Evolutionary conservation across 2,888 invertebrate genomes (phyloP), one percentile per base, ranked within the genome.

Genomic region (Volucella inflata): DNA sequence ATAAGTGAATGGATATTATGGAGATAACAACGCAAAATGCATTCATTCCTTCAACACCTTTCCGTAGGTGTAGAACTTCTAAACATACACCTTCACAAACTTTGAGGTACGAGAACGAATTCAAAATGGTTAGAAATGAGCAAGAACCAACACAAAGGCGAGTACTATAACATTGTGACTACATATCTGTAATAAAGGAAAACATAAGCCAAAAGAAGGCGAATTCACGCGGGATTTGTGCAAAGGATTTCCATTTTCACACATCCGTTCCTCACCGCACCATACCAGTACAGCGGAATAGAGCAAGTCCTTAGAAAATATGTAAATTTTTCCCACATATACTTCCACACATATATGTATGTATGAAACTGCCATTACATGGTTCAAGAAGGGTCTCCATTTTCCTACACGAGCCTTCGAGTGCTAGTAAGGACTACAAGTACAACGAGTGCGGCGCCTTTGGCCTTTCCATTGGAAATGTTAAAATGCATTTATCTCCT

Each of bases 401-500:
- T 77, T 77, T 62, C 71, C 82, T 65, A 48, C 59, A 78, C 38
- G 62, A 68, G 55, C 55, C 50, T 76, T 81, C 36, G n/a, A 65
- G 57, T 72, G 57, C 59, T 57, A 57, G 65, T 65, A 70, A 64
- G 55, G 62, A 78, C 65, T 71, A 82, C 40, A 8, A 59, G 38
- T 2, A 50, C 64, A 51, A 42, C 64, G 51, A 71, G 67, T 62
- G 62, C 55, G 64, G 62, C 71, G 85, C 81, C 85, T 85, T 75
- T 85, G 72, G 85, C 85, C 85, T 81, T 80, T 62, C 72, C 85
- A 76, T 85, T 81, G 76, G 81, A 81, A 81, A 85, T 85, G 80
- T 81, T 85, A 76, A 85, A 85, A 85, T 85, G 85, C 85, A 85
- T 85, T 85, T 85, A 85, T 85, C 85, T 85, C 85, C 67, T 62